Conservation (phyloP, 2,888 invertebrate genomes). For the Pammene fasciana region DNA sequence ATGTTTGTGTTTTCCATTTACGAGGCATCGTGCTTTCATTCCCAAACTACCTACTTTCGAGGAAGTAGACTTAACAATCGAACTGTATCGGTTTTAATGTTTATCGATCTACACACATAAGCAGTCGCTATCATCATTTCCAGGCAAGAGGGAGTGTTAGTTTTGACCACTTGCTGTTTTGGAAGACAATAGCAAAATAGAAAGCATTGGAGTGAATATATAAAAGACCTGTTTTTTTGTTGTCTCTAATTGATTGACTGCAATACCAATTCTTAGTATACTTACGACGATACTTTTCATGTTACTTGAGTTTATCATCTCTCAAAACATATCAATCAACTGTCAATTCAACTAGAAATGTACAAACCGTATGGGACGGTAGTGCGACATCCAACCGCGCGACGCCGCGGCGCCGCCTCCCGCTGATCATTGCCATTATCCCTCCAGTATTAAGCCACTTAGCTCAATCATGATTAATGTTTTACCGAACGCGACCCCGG, state of each 20-base stretch:
- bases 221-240: too few relatives aligned
- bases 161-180: too few relatives aligned
- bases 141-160: too few relatives aligned
- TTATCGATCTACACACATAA: conserved; percentile 1
- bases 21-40: conserved; percentile 66
- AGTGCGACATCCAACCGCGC: conserved; percentile 66
- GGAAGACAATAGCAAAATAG: too few relatives aligned
- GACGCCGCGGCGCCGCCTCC: conserved; percentile 77
- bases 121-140: neutral
- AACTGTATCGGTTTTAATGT: conserved; percentile 5
- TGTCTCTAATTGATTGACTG: too few relatives aligned
- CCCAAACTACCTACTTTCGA: conserved; percentile 44
- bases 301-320: neutral
- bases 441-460: conserved; percentile 83
- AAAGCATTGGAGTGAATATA: too few relatives aligned
- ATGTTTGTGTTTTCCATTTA: conserved; percentile 79
- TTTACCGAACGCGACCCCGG: conserved; percentile 77
- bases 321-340: conserved; percentile 26
- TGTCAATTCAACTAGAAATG: conserved; percentile 26
- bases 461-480: conserved; percentile 84
- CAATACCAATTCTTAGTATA: too few relatives aligned
- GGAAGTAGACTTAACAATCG: conserved; percentile 8
- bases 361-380: conserved; percentile 22
- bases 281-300: too few relatives aligned
- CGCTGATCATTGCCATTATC: conserved; percentile 81